Evolutionary conservation across 2,113 vertebrate species (phyloP).

Genomic region (Vidua macroura): DNA sequence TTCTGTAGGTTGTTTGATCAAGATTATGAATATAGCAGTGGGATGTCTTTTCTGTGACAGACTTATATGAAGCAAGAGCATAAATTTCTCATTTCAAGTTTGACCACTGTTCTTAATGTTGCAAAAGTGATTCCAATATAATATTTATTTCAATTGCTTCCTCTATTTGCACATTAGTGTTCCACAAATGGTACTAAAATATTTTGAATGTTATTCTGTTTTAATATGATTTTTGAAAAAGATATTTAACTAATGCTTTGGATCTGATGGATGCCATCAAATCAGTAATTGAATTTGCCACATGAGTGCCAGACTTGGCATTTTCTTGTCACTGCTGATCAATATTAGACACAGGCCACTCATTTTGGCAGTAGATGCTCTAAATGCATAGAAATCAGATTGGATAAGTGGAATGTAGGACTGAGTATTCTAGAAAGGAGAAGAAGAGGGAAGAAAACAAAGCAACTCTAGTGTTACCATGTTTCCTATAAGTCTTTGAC

Average conservation of each 20-base stretch:
- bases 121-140: background rate
- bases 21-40: background rate
- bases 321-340: background rate
- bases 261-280: background rate
- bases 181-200: background rate
- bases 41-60: background rate
- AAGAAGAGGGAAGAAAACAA: background rate
- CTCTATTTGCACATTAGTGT: background rate
- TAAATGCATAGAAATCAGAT: background rate
- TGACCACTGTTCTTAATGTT: background rate
- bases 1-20: background rate
- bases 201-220: background rate
- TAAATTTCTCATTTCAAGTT: background rate
- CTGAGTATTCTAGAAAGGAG: background rate
- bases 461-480: background rate
- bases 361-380: background rate
- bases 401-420: background rate
- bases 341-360: background rate
- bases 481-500: background rate
- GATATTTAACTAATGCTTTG: background rate
- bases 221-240: background rate
- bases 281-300: background rate
- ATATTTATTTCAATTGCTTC: background rate
- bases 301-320: accelerated
- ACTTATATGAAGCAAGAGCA: background rate